These are phyloP conservation scores for Botia kubotai DNA, from an alignment of 2,797 vertebrate genomes.

Conservation along the genomic window DNA sequence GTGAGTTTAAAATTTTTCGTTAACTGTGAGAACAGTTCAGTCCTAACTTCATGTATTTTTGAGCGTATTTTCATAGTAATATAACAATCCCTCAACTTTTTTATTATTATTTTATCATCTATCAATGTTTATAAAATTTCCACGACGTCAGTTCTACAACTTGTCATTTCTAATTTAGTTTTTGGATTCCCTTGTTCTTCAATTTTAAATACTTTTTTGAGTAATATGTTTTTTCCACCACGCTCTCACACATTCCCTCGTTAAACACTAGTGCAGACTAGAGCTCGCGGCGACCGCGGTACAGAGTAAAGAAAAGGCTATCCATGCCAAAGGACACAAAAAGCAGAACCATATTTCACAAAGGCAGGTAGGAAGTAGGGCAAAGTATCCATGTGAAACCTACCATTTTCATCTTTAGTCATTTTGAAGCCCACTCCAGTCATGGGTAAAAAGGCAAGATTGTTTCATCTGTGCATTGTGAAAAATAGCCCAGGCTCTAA, in stretches of 20 bases:
- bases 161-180: neutral
- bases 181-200: neutral
- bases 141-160: neutral
- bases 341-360: constrained; percentile 48
- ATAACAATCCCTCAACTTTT: neutral
- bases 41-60: too few relatives aligned
- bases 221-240: constrained; percentile 10
- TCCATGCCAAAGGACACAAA: constrained; percentile 25
- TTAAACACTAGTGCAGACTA: constrained; percentile 21
- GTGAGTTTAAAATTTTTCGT: too few relatives aligned
- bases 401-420: constrained; percentile 61
- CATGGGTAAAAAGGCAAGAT: constrained; percentile 57
- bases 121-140: neutral
- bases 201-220: neutral
- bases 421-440: constrained; percentile 54
- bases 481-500: constrained; percentile 50
- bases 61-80: too few relatives aligned
- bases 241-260: constrained; percentile 24
- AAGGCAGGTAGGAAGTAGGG: constrained; percentile 45
- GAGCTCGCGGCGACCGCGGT: constrained; percentile 32
- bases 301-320: constrained; percentile 33
- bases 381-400: constrained; percentile 54
- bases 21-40: too few relatives aligned
- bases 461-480: constrained; percentile 49
- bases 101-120: neutral